phyloP scores from a whole-genome alignment of 30 jellyfish, hydroid and myxozoan genomes.

The Pelagia noctiluca region DNA sequence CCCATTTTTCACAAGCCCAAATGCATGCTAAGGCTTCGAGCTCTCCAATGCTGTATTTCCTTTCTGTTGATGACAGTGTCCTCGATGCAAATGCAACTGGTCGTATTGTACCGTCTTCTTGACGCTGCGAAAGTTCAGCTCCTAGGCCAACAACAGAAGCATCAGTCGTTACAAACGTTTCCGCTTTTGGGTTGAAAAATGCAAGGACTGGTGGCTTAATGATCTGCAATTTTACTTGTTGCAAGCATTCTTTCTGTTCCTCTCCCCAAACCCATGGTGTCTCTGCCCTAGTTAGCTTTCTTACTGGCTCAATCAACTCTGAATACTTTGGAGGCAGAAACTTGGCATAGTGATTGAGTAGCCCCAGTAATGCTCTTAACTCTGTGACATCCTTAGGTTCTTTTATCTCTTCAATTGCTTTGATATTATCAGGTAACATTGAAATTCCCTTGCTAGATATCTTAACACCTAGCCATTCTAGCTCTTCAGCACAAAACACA shows the following conservation, averaged over 20 bases:
- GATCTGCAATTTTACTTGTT: slow-evolving; percentile 7
- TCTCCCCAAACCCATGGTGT: slow-evolving; percentile 27
- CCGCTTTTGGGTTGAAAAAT: slow-evolving; percentile 48
- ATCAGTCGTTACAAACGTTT: slow-evolving; percentile 23
- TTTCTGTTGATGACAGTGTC: slow-evolving; percentile 4
- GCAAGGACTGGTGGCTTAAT: slow-evolving; percentile 45
- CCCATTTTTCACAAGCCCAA: slow-evolving; percentile 56
- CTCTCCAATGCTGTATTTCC: slow-evolving; percentile 34
- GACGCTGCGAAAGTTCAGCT: slow-evolving; percentile 46
- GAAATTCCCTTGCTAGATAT: background rate
- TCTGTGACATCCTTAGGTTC: background rate
- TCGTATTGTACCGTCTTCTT: slow-evolving; percentile 40
- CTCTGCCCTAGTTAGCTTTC: background rate
- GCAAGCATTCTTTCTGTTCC: slow-evolving; percentile 28
- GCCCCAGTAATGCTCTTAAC: background rate
- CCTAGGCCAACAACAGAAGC: slow-evolving; percentile 50
- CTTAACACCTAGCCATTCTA: background rate
- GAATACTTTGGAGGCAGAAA: background rate
- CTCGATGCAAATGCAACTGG: slow-evolving; percentile 50
- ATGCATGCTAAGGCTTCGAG: slow-evolving; percentile 43
- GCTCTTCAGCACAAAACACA: background rate
- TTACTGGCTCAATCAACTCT: slow-evolving; percentile 3
- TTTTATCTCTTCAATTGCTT: background rate
- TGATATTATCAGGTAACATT: background rate
- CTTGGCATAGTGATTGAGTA: background rate